Evolutionary conservation across 1,140 invertebrate genomes (phyloP).

Genomic region (Drosophila eugracilis): DNA sequence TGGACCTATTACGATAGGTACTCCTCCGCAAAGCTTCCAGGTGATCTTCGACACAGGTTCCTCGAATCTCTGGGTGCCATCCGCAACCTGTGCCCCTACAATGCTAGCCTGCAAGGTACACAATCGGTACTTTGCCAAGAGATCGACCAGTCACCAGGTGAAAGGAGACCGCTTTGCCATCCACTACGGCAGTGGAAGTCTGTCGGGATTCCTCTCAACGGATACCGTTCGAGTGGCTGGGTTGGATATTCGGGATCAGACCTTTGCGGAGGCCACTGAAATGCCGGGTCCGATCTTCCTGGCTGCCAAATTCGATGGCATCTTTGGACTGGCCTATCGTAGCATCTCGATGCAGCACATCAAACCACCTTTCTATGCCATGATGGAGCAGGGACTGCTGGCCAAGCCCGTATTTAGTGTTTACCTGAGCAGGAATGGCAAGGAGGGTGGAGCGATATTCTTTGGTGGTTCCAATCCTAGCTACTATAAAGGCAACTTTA

Average conservation of each 20-base stretch:
- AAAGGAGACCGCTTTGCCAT: conserved; percentile 97
- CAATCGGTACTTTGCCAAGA: conserved; percentile 95
- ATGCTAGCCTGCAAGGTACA: conserved; percentile 96
- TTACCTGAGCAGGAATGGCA: conserved; percentile 89
- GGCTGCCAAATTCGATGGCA: conserved; percentile 98
- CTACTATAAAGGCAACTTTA: conserved; percentile 71
- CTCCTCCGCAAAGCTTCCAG: conserved; percentile 95
- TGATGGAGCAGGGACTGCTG: conserved; percentile 94
- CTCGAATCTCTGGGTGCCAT: conserved; percentile 99
- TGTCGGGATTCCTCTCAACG: conserved; percentile 97
- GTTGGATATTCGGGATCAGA: conserved; percentile 91
- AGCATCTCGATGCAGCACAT: conserved; percentile 96
- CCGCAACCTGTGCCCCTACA: conserved; percentile 93
- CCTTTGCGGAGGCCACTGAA: conserved; percentile 97
- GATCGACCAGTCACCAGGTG: conserved; percentile 92
- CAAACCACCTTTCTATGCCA: conserved; percentile 96
- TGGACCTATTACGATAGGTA: conserved; percentile 96
- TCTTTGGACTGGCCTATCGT: conserved; percentile 95
- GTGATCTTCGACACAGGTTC: conserved; percentile 99
- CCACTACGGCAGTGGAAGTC: conserved; percentile 97
- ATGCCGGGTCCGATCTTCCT: conserved; percentile 97
- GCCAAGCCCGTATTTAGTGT: conserved; percentile 95
- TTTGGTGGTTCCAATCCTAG: conserved; percentile 71
- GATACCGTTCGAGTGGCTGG: conserved; percentile 91
- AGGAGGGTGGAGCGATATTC: conserved; percentile 67